Evolutionary conservation across 2,797 vertebrate species (phyloP).

Genomic region (Rachycentron canadum): DNA sequence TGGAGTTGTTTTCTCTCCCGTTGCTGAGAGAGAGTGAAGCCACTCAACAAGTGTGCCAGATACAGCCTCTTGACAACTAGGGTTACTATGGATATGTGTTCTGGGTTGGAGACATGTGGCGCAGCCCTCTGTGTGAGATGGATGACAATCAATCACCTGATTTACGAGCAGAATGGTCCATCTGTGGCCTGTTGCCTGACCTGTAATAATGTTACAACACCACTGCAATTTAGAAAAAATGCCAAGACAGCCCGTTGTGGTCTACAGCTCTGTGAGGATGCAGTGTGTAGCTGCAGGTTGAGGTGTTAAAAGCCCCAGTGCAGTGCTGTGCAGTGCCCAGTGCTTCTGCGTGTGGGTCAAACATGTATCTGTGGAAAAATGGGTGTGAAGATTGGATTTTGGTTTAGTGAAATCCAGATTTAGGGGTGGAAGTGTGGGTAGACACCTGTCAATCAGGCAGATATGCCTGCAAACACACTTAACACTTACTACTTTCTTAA

Average conservation of each 20-base stretch:
- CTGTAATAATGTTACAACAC: conserved; percentile 68
- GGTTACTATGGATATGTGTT: conserved; percentile 64
- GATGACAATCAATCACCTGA: conserved; percentile 73
- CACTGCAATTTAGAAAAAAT: conserved; percentile 55
- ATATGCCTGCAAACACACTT: neutral
- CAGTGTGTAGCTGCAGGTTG: neutral
- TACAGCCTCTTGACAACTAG: conserved; percentile 53
- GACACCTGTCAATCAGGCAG: conserved; percentile 40
- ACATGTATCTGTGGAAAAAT: conserved; percentile 11
- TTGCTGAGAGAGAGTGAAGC: conserved; percentile 31
- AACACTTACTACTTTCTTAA: no score
- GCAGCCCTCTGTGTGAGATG: conserved; percentile 33
- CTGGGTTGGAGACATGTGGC: conserved; percentile 46
- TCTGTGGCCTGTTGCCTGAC: conserved; percentile 60
- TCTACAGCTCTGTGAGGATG: conserved; percentile 9
- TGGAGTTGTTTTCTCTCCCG: conserved; percentile 63
- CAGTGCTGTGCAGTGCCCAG: neutral
- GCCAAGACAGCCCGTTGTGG: conserved; percentile 15
- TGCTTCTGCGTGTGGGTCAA: conserved; percentile 10
- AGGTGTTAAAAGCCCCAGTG: conserved; percentile 24
- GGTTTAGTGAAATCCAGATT: conserved; percentile 66
- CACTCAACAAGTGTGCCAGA: conserved; percentile 66
- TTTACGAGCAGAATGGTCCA: conserved; percentile 61
- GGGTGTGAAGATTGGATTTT: conserved; percentile 43
- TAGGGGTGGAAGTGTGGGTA: conserved; percentile 39